These are phyloP conservation scores for Serranus cabrilla DNA, from an alignment of 2,797 vertebrate species.

Conservation along the genomic window DNA sequence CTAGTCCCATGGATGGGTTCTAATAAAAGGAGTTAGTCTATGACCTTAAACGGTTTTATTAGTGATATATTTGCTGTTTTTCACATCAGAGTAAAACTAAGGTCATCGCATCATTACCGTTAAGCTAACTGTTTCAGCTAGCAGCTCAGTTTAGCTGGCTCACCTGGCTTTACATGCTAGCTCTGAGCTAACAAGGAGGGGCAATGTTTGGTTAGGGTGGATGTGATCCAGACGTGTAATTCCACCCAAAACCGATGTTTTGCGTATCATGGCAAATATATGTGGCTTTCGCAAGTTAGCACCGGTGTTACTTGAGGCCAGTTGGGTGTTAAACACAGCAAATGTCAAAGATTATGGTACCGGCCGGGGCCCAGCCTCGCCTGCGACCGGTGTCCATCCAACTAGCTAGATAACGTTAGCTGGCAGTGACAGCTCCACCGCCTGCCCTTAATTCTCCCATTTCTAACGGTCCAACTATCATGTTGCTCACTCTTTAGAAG, in stretches of 20 bases:
- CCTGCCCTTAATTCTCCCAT: slow-evolving; percentile 17
- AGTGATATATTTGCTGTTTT: neutral
- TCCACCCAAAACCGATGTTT: neutral
- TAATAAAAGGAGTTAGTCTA: neutral
- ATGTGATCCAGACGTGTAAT: slow-evolving; percentile 15
- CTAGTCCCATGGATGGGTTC: neutral
- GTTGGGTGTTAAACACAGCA: neutral
- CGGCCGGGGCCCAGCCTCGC: slow-evolving; percentile 65
- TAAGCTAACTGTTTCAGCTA: slow-evolving; percentile 33
- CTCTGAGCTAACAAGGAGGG: slow-evolving; percentile 72
- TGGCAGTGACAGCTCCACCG: slow-evolving; percentile 69
- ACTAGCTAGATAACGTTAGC: slow-evolving; percentile 64
- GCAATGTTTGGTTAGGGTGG: slow-evolving; percentile 58
- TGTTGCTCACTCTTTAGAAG: neutral
- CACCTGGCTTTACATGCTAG: slow-evolving; percentile 60
- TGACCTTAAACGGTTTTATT: neutral
- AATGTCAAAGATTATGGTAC: slow-evolving; percentile 26
- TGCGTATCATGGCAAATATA: too few relatives aligned
- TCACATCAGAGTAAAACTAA: neutral
- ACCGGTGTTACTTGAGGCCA: neutral
- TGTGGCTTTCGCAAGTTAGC: neutral
- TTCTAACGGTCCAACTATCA: neutral
- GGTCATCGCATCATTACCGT: slow-evolving; percentile 20
- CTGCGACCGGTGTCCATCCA: slow-evolving; percentile 69
- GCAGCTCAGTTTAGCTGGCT: slow-evolving; percentile 47